These are phyloP conservation scores for Archilochus colubris DNA, from an alignment of 2,113 vertebrate species.

Conservation along the genomic window DNA sequence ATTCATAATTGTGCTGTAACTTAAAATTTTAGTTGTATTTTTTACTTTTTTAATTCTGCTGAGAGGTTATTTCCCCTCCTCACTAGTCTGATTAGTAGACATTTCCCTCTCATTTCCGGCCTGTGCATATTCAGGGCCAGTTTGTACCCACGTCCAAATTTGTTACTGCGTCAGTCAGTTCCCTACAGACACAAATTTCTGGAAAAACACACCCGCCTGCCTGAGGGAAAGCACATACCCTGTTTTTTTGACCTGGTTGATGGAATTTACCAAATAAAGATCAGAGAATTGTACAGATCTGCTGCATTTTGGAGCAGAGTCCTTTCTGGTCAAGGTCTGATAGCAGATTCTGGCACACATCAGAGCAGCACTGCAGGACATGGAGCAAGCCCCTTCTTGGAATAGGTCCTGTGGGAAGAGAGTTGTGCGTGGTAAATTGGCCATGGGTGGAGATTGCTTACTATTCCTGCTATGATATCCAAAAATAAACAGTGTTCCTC, in stretches of 20 bases:
- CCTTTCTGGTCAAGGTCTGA: not conserved
- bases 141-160: not conserved
- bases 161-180: not conserved
- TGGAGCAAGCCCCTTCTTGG: not conserved
- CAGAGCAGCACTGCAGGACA: fast-evolving
- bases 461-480: not conserved
- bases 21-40: not conserved
- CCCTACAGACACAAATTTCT: not conserved
- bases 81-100: not conserved
- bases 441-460: not conserved
- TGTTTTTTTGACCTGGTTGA: not conserved
- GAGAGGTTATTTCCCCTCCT: not conserved
- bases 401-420: not conserved
- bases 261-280: not conserved
- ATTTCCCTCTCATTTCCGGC: not conserved
- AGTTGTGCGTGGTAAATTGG: not conserved
- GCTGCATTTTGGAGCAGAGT: not conserved
- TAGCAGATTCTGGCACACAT: not conserved
- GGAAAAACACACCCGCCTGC: not conserved
- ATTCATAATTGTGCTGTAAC: not conserved
- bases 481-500: not conserved
- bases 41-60: not conserved
- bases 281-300: not conserved
- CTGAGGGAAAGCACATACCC: not conserved
- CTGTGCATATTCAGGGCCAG: fast-evolving